phyloP scores from a whole-genome alignment of 2,113 vertebrate species.

The Callopanchax toddi region DNA sequence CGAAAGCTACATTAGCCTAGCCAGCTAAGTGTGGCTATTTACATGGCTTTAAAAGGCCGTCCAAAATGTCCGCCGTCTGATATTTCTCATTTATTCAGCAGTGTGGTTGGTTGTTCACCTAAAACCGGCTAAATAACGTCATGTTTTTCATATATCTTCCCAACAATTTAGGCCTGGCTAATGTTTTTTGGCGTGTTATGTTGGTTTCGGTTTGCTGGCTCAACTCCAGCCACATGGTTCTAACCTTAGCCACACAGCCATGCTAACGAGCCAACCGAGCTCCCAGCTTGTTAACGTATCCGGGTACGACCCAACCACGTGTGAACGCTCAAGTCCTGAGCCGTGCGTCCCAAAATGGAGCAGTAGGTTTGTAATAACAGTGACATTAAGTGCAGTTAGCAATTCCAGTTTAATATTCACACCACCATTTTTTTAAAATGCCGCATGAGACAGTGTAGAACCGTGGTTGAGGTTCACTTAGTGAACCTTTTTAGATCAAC shows the following conservation, averaged over 20 bases:
- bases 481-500: not conserved
- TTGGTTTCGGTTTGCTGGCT: conserved; percentile 62
- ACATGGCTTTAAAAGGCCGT: conserved; percentile 54
- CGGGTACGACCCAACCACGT: conserved; percentile 73
- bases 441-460: not conserved
- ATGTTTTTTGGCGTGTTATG: no score
- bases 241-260: conserved; percentile 55
- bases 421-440: not conserved
- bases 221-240: conserved; percentile 84
- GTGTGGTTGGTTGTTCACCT: not conserved
- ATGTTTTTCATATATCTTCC: not conserved
- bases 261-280: conserved; percentile 45
- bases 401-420: no score
- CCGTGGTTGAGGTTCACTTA: not conserved
- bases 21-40: conserved; percentile 49
- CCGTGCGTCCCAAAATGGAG: conserved; percentile 48
- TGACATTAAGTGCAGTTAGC: not conserved
- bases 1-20: conserved; percentile 43
- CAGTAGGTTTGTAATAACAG: conserved; percentile 39
- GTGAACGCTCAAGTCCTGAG: conserved; percentile 28
- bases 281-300: conserved; percentile 46
- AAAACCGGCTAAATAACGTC: not conserved
- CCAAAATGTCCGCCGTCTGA: conserved; percentile 82
- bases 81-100: conserved; percentile 42
- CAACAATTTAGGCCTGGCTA: not conserved